Evolutionary conservation across 2,797 vertebrate species (phyloP), one percentile per base, ranked within the genome.

Genomic region (Todus mexicanus): DNA sequence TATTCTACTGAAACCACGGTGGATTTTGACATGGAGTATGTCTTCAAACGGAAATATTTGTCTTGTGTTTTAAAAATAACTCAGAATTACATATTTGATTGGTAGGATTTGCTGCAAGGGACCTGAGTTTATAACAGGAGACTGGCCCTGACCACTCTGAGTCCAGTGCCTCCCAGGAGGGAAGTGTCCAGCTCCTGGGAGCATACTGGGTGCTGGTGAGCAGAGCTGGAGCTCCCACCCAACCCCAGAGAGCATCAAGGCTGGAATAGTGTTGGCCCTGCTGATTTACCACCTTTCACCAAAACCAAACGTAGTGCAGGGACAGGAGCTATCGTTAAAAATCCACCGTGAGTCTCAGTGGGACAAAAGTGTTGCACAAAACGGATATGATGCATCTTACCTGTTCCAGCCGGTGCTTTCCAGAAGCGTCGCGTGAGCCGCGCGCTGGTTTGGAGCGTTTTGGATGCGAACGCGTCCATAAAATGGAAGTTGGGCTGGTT

Each of bases 381-480:
- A 7, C 0, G 1, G 40, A 19, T 20, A 76, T 31, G 84, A 69
- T 26, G 15, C 4, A 2, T 50, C 29, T 70, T 27, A 19, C n/a
- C 35, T 61, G 20, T 12, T 54, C 10, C 42, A 25, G 5, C 1
- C 0, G 2, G 16, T 8, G 1, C 26, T 84, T 65, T 5, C 60
- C 72, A 47, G 25, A 35, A 73, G 43, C 2, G 6, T 31, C 29
- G 6, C 54, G 3, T 0, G 9, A 81, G 20, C 51, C 13, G 0
- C 9, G 5, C 37, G 54, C 54, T 76, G n/a, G 4, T 75, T 42
- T 23, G 42, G 29, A 45, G 61, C 12, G 48, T 1, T 71, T 50
- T 40, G 57, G 63, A 10, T 47, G 40, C 17, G 47, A n/a, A 4
- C 35, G 3, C 45, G 0, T 5, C 1, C 1, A 16, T 2, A 0